Evolutionary conservation across 2,888 invertebrate genomes (phyloP), one percentile per base, ranked within the genome.

Genomic region (Melanargia galathea): DNA sequence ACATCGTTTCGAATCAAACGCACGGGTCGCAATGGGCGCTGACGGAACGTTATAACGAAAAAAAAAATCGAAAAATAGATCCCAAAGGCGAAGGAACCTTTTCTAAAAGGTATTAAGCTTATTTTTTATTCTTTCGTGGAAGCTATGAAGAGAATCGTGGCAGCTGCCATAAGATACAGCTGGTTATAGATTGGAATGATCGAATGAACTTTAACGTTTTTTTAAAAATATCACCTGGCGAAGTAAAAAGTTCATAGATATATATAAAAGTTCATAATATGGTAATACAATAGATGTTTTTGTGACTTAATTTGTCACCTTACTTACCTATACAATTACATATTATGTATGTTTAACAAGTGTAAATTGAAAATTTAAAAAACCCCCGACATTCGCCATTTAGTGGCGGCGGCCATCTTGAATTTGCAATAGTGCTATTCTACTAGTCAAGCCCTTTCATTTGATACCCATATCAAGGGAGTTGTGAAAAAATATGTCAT

Each of bases 21-120:
- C 70, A 77, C 84, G 83, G 82, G 76, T 74, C 78, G 76, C 88
- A 85, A 89, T 87, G 79, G 83, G 70, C 73, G 76, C 76, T 75
- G 81, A 76, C 75, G 73, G 71, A 68, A 73, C 87, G 83, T 84
- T 70, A 71, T 69, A 74, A 81, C 81, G 77, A 78, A 78, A 78
- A 73, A 26, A 52, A 49, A 49, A 49, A 48, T 1, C 24, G 11
- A 26, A 26, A 58, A 58, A 33, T 46, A 35, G 58, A 73, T 74
- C 72, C 77, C 79, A 75, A 82, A 82, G 80, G 83, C 76, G 73
- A 80, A 82, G 75, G 74, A 75, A 71, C 76, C 62, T 67, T 84
- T 86, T 83, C 83, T 82, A 82, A 84, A 88, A 86, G 83, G 86
- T 87, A 87, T 87, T 87, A 83, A 58, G 83, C 72, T 78, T 69